Evolutionary conservation across 2,888 invertebrate genomes (phyloP).

Genomic region (Leucophenga montana): DNA sequence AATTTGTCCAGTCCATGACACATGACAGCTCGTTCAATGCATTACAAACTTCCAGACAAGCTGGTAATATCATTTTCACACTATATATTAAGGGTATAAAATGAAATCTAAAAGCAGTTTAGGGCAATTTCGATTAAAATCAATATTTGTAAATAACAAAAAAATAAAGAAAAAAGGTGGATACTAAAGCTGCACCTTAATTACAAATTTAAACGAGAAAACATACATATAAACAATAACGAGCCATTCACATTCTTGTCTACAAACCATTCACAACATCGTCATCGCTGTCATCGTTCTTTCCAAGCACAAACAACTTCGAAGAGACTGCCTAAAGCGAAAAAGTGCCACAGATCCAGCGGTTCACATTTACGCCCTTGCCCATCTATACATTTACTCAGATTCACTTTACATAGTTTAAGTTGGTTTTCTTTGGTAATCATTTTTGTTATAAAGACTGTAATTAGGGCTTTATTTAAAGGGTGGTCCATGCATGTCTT

Average conservation of each 20-base stretch:
- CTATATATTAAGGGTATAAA: no score
- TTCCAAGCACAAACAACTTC: not conserved
- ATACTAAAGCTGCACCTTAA: constrained; percentile 39
- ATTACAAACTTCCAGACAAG: no score
- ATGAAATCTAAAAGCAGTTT: no score
- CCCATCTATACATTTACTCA: not conserved
- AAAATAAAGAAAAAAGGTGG: constrained; percentile 19
- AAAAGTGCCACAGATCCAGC: constrained; percentile 54
- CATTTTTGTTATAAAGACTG: constrained; percentile 73
- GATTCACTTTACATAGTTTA: not conserved
- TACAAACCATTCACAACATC: constrained; percentile 30
- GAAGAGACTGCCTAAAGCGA: constrained; percentile 12
- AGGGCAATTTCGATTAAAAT: constrained; percentile 71
- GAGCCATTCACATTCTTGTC: constrained; percentile 26
- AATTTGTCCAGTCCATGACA: no score
- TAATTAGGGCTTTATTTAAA: constrained; percentile 74
- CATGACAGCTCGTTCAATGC: no score
- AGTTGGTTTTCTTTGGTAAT: constrained; percentile 63
- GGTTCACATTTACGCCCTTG: constrained; percentile 38
- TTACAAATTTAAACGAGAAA: constrained; percentile 63
- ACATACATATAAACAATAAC: constrained; percentile 59
- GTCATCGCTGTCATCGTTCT: constrained; percentile 34
- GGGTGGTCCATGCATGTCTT: constrained; percentile 73
- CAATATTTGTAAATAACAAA: constrained; percentile 63
- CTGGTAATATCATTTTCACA: no score